Conservation (phyloP, 1,140 invertebrate species). For the Drosophila aff. region DNA sequence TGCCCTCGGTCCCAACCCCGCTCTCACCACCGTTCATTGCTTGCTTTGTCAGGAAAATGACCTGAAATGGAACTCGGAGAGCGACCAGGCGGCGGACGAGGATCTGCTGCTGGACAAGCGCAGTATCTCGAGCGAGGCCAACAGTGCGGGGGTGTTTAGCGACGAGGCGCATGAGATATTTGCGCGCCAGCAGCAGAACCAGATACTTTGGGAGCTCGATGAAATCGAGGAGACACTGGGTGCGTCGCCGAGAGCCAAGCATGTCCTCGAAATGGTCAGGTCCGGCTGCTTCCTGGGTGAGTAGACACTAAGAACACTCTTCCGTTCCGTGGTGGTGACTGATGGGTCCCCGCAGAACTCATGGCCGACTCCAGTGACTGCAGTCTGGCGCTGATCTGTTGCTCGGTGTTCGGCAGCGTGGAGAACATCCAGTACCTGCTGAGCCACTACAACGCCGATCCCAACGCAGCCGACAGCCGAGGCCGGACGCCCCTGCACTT, state of each 20-base stretch:
- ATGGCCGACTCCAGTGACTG: conserved; percentile 64
- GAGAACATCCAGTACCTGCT: conserved; percentile 73
- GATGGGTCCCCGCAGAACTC: conserved; percentile 43
- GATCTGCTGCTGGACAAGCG: conserved; percentile 76
- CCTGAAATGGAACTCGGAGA: conserved; percentile 80
- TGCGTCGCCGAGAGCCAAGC: conserved; percentile 85
- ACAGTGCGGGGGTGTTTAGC: conserved; percentile 80
- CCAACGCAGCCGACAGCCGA: conserved; percentile 66
- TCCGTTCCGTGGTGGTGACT: not conserved
- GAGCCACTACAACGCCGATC: conserved; percentile 65
- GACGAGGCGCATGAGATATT: conserved; percentile 80
- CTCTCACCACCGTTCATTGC: conserved; percentile 4
- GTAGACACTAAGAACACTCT: not conserved
- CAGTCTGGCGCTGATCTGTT: conserved; percentile 74
- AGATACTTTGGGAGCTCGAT: conserved; percentile 85
- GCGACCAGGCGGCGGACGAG: conserved; percentile 60
- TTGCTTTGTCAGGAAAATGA: conserved; percentile 81
- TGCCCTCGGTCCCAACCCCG: not conserved
- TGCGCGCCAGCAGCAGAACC: conserved; percentile 70
- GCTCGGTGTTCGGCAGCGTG: conserved; percentile 59
- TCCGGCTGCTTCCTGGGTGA: conserved; percentile 80
- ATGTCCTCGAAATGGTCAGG: conserved; percentile 85
- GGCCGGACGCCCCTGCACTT: conserved; percentile 90
- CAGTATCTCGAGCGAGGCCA: conserved; percentile 86
- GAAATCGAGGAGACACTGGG: conserved; percentile 85